These are phyloP conservation scores for Zosterops japonicus DNA, from an alignment of 2,113 vertebrate genomes.

Conservation along the genomic window DNA sequence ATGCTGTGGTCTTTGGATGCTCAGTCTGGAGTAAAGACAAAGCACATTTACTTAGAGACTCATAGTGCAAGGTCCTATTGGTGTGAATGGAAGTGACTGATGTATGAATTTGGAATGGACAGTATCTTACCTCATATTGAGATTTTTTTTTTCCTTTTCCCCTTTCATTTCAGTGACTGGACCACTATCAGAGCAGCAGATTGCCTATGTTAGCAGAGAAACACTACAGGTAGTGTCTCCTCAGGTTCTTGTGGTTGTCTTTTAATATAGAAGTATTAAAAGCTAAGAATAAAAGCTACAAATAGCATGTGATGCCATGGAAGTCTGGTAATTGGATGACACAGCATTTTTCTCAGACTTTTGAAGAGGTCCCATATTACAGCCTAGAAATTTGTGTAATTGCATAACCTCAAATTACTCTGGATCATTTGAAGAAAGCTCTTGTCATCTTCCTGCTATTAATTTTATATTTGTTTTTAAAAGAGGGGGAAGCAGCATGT, in stretches of 20 bases:
- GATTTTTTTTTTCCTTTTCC: neutral
- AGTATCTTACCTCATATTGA: neutral
- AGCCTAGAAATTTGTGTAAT: neutral
- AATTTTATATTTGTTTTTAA: neutral
- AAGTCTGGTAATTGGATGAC: neutral
- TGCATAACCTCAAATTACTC: neutral
- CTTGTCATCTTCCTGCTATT: neutral
- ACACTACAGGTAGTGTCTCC: slow-evolving; percentile 88
- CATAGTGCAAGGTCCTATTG: neutral
- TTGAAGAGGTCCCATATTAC: neutral
- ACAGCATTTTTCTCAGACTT: neutral
- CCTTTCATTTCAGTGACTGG: slow-evolving; percentile 85
- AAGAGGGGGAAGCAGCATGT: neutral
- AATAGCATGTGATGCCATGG: neutral
- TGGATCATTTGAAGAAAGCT: neutral
- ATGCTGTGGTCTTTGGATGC: neutral
- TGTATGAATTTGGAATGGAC: neutral
- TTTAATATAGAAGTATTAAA: neutral
- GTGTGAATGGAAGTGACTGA: neutral
- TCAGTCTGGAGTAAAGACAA: neutral
- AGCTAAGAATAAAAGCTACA: neutral
- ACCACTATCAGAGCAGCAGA: slow-evolving; percentile 94
- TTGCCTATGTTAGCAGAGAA: slow-evolving; percentile 97
- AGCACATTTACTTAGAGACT: neutral
- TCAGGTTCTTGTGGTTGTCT: neutral